phyloP scores from a whole-genome alignment of 2,113 vertebrate genomes.

The Oxygymnocypris stewartii region DNA sequence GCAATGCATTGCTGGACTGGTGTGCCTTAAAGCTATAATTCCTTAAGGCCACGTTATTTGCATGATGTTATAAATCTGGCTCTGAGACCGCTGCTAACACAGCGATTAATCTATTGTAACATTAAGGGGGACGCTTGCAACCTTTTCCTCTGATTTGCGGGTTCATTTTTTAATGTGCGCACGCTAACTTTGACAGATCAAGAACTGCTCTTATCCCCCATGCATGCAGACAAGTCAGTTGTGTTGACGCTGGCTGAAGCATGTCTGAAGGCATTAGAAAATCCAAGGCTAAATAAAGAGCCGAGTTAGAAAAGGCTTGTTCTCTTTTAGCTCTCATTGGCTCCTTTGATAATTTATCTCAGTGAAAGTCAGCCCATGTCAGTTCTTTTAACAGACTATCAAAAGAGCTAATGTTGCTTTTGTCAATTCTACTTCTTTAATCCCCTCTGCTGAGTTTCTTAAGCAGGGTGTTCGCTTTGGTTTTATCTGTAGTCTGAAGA shows the following conservation, averaged over 20 bases:
- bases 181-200: background rate
- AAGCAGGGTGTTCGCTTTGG: background rate
- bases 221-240: slow-evolving; percentile 2
- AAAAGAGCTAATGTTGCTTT: slow-evolving; percentile 50
- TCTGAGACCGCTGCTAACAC: slow-evolving; percentile 6
- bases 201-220: slow-evolving; percentile 3
- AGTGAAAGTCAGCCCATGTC: background rate
- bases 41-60: slow-evolving; percentile 51
- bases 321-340: background rate
- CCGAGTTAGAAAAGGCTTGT: slow-evolving; percentile 3
- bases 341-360: slow-evolving; percentile 29
- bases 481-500: background rate
- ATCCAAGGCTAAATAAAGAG: slow-evolving; percentile 16
- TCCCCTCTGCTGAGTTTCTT: background rate
- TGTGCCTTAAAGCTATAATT: slow-evolving; percentile 40
- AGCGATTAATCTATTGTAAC: slow-evolving; percentile 41
- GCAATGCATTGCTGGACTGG: slow-evolving; percentile 28
- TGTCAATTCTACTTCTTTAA: slow-evolving; percentile 24
- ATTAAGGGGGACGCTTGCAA: slow-evolving; percentile 42
- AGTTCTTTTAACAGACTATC: slow-evolving; percentile 49
- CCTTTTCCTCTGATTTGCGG: slow-evolving; percentile 43
- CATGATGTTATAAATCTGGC: slow-evolving; percentile 52
- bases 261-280: slow-evolving; percentile 13
- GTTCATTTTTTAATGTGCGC: slow-evolving; percentile 22
- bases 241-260: background rate